Percentiles rank a stretch among this genome's conserved stretches.
Conservation (phyloP, 2,888 invertebrate genomes). For the Melitaea athalia region DNA sequence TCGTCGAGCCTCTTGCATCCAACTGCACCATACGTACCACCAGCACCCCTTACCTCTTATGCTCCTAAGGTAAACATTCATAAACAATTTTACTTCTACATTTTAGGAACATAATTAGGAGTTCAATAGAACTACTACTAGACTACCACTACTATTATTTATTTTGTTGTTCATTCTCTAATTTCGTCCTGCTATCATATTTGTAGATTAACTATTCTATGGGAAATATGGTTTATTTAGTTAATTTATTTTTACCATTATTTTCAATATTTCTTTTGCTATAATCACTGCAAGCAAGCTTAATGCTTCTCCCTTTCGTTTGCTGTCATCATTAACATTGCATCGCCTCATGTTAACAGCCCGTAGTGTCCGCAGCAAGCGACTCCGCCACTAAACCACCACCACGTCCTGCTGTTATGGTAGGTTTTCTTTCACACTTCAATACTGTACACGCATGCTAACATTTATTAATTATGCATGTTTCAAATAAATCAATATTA, state of each 20-base stretch:
- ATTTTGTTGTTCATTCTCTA: constrained; percentile 7
- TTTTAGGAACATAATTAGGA: neutral
- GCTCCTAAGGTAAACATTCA: constrained; percentile 89
- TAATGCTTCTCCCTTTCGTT: constrained; percentile 66
- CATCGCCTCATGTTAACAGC: constrained; percentile 81
- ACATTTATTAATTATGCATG: constrained; percentile 33
- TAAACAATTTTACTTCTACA: neutral
- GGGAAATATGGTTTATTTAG: constrained; percentile 30
- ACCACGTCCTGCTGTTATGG: constrained; percentile 84
- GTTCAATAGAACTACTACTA: neutral
- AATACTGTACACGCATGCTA: constrained; percentile 60
- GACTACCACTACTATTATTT: neutral
- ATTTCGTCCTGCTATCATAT: constrained; percentile 17
- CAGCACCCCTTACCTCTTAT: constrained; percentile 92
- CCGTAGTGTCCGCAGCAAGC: constrained; percentile 81
- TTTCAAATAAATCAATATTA: neutral
- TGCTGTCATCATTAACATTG: constrained; percentile 79
- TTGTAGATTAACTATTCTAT: constrained; percentile 17
- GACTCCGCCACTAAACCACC: constrained; percentile 82
- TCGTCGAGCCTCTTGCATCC: constrained; percentile 91
- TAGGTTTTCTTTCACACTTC: constrained; percentile 78
- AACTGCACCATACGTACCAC: constrained; percentile 93
- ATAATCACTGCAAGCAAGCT: constrained; percentile 44
- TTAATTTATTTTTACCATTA: constrained; percentile 6
- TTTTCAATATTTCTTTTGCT: constrained; percentile 22